phyloP scores from a whole-genome alignment of 1,140 invertebrate genomes.

The Doryteuthis pealeii region DNA sequence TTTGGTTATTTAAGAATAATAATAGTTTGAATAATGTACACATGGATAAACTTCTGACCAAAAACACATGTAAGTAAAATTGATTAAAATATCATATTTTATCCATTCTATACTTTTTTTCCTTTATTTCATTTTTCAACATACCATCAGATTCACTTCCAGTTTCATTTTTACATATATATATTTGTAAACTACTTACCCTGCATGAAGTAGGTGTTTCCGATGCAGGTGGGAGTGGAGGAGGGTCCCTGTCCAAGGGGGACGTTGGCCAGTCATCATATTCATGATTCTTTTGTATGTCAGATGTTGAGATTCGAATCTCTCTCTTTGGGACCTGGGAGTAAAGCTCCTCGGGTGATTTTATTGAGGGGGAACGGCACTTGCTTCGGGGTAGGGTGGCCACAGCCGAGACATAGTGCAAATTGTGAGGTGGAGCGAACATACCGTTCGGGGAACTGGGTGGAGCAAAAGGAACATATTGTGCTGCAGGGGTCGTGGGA shows the following conservation, averaged over 20 bases:
- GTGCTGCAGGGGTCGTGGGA: slow-evolving; percentile 45
- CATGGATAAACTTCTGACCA: too few species aligned
- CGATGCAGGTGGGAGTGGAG: neutral
- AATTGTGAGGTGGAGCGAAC: slow-evolving; percentile 22
- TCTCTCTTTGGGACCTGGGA: slow-evolving; percentile 1
- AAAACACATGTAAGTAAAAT: too few species aligned
- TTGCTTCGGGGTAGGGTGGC: slow-evolving; percentile 45
- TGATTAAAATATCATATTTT: too few species aligned
- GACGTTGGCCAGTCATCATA: slow-evolving; percentile 8
- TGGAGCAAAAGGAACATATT: slow-evolving; percentile 32
- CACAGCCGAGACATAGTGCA: slow-evolving; percentile 43
- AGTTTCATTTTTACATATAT: too few species aligned
- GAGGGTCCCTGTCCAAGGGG: neutral
- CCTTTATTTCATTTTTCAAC: too few species aligned
- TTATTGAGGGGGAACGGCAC: neutral
- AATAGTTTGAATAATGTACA: too few species aligned
- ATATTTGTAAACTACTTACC: neutral
- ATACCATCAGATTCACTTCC: too few species aligned
- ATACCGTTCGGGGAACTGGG: slow-evolving; percentile 26
- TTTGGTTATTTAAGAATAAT: too few species aligned
- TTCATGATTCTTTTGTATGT: neutral
- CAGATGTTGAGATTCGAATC: neutral
- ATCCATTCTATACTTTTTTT: too few species aligned
- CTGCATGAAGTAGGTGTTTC: neutral
- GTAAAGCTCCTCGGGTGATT: neutral